Evolutionary conservation across 2,797 vertebrate genomes (phyloP).

Genomic region (Rhinella marina): DNA sequence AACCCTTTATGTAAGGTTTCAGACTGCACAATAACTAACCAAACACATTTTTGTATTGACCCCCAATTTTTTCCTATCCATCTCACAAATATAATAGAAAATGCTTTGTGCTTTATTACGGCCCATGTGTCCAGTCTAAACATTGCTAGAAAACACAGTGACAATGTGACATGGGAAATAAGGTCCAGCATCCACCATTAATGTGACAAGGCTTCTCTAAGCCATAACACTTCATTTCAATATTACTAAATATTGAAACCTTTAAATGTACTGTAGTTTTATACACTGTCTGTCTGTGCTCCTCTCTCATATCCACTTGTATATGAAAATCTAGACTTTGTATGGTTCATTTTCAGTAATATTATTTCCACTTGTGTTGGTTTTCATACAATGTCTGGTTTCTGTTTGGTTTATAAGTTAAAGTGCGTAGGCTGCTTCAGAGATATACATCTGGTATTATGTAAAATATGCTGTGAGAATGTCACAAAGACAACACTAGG

Average conservation of each 20-base stretch:
- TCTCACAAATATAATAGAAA: not conserved
- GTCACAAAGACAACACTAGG: not conserved
- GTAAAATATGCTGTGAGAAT: not conserved
- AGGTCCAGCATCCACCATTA: too few species aligned
- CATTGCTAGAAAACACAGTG: too few species aligned
- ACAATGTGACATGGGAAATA: too few species aligned
- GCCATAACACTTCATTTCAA: not conserved
- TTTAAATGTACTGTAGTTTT: too few species aligned
- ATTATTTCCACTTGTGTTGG: too few species aligned
- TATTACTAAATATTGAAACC: not conserved
- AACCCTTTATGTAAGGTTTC: not conserved
- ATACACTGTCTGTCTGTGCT: too few species aligned
- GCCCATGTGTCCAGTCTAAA: too few species aligned
- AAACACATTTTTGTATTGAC: not conserved
- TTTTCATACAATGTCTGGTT: too few species aligned
- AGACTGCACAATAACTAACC: not conserved
- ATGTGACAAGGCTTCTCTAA: not conserved
- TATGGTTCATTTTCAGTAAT: too few species aligned
- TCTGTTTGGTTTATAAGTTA: too few species aligned
- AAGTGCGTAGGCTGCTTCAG: not conserved
- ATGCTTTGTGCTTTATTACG: not conserved
- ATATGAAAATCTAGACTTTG: too few species aligned
- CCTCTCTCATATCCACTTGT: too few species aligned
- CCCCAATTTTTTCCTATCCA: not conserved
- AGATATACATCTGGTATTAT: not conserved